Evolutionary conservation across 2,797 vertebrate species (phyloP), one percentile per base, ranked within the genome.

Genomic region (Lepilemur ruficaudatus): DNA sequence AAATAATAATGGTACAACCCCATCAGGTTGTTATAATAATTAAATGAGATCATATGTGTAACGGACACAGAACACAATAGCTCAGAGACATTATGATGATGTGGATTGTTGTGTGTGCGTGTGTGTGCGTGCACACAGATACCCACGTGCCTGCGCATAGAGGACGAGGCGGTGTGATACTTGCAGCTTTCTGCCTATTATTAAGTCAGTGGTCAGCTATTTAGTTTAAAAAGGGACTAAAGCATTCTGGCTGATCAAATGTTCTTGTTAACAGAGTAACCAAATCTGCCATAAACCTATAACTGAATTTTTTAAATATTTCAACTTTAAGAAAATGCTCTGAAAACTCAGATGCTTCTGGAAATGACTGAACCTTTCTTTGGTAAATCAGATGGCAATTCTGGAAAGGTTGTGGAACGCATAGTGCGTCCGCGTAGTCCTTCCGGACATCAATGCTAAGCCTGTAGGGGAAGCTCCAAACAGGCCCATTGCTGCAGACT

Each of bases 51-150:
- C 10, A 13, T 0, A 2, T 35, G 11, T 48, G 0, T 61, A 72
- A 50, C 3, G 5, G 23, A 38, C 46, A 41, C 15, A 35, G 9
- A 25, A 25, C 59, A 23, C 8, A 23, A 22, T 8, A 55, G 52
- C 22, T 70, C 41, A 2, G 14, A 50, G 28, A 10, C 14, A 35
- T 18, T 20, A 0, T 20, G 13, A 0, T 15, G 25, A 48, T 50
- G 3, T 12, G 43, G 18, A 35, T 13, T 78, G 55, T 14, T 25
- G 0, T 50, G 6, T 13, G 18, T 5, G 13, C 9, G 5, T 69
- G 30, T 17, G 73, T 35, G 28, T n/a, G 17, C 2, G 7, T 22
- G 12, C 1, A 1, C 2, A 0, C 0, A 2, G 5, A 4, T 5
- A 43, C n/a, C 17, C 32, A 23, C 32, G 23, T 15, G 28, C 22